Evolutionary conservation across 2,888 invertebrate genomes (phyloP), one percentile per base, ranked within the genome.

Genomic region (Saturnia japonica): DNA sequence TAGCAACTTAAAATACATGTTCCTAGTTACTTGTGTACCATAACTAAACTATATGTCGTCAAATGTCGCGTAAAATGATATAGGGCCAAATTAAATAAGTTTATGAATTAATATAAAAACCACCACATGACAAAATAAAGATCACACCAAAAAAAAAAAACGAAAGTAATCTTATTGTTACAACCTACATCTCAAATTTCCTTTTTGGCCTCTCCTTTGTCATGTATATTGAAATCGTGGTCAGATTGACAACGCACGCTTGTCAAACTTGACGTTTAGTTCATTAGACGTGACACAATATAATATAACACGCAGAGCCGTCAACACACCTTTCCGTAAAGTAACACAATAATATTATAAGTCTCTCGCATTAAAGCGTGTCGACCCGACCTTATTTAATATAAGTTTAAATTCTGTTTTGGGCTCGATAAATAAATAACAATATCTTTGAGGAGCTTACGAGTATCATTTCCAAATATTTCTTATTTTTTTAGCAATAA

Each of bases 221-320:
- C 40, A 64, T 40, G 40, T 64, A 16, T 64, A n/a, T 40, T 64
- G 28, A 64, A 64, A 40, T 64, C 64, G 40, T 40, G 64, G 64
- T 64, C 8, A 40, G 40, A 1, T 40, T 64, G 40, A 11, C 28
- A 60, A 28, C 40, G 3, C 40, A n/a, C 64, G 40, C 64, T 3
- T 64, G 40, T 34, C 22, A 34, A 16, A 64, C 40, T 19, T 64
- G 64, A 64, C 64, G 19, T 64, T 64, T 64, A 64, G 16, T 64
- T 64, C 64, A 64, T 64, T 64, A 64, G 40, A 64, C 11, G 12
- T 64, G 64, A 64, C 64, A n/a, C 1, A 40, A 40, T 64, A 64
- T 40, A 64, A 64, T 40, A 40, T n/a, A 40, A 64, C 40, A 64
- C 11, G 16, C n/a, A 9, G 40, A n/a, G 9, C 64, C 40, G 64